These are phyloP conservation scores for Maconellicoccus hirsutus DNA, from an alignment of 1,140 invertebrate genomes.

Conservation along the genomic window DNA sequence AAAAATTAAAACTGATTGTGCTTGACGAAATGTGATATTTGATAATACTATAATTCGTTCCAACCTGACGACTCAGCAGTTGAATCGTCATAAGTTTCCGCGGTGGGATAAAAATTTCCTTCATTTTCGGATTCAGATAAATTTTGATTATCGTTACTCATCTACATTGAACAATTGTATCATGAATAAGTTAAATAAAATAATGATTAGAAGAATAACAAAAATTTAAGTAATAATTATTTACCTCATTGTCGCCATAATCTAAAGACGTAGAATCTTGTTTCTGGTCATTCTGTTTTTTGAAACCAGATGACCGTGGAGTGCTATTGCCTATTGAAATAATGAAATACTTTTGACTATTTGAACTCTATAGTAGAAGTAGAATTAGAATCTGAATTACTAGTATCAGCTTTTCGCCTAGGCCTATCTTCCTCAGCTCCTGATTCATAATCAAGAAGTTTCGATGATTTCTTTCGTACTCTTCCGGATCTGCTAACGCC, in stretches of 20 bases:
- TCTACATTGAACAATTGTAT: background rate
- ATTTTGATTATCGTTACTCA: background rate
- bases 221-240: background rate
- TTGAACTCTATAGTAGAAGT: too few species aligned
- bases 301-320: background rate
- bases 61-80: background rate
- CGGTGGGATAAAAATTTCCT: background rate
- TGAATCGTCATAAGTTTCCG: background rate
- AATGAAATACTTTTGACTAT: background rate
- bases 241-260: background rate
- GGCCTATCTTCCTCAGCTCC: conserved; percentile 56
- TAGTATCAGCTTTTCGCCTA: conserved; percentile 21
- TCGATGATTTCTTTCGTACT: conserved; percentile 86
- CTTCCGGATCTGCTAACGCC: conserved; percentile 75
- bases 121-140: background rate
- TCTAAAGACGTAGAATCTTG: background rate
- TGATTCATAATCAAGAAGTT: conserved; percentile 83
- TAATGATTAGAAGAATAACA: background rate
- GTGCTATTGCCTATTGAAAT: background rate
- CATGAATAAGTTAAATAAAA: background rate
- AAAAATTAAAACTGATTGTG: too few species aligned
- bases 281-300: background rate
- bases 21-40: background rate
- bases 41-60: background rate
- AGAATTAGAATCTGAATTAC: too few species aligned